These are phyloP conservation scores for Hemicrepidius hirtus DNA, from an alignment of 2,888 invertebrate species.

Conservation along the genomic window DNA sequence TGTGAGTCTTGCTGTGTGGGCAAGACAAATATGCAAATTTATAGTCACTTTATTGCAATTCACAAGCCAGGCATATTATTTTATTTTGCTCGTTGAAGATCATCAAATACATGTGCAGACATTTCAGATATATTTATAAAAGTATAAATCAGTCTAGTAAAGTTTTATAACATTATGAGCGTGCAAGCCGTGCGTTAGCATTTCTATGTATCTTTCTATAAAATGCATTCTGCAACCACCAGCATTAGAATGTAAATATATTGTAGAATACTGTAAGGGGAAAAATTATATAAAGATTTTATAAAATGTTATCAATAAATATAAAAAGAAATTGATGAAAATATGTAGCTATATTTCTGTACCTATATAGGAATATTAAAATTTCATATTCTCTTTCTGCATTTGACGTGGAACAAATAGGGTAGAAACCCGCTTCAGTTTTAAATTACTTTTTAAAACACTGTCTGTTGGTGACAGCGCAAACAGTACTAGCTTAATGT, in stretches of 20 bases:
- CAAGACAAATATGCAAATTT: slow-evolving; percentile 49
- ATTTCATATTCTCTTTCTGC: slow-evolving; percentile 41
- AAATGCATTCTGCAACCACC: background rate
- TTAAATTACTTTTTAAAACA: slow-evolving; percentile 49
- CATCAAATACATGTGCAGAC: slow-evolving; percentile 35
- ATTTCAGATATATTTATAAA: slow-evolving; percentile 41
- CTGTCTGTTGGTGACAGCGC: slow-evolving; percentile 38
- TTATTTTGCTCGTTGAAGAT: slow-evolving; percentile 39
- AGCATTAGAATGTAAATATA: background rate
- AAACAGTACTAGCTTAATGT: slow-evolving; percentile 30
- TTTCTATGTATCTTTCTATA: background rate
- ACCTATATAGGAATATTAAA: slow-evolving; percentile 28
- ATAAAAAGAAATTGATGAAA: background rate
- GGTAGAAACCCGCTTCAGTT: slow-evolving; percentile 40
- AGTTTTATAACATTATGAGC: slow-evolving; percentile 18
- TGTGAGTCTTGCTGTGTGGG: slow-evolving; percentile 42
- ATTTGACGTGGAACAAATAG: slow-evolving; percentile 42
- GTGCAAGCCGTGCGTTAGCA: background rate
- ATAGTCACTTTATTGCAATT: slow-evolving; percentile 47
- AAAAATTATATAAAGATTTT: no score
- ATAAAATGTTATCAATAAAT: background rate
- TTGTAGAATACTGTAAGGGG: no score
- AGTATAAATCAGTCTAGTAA: slow-evolving; percentile 37
- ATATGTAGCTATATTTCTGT: no score
- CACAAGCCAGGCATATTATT: slow-evolving; percentile 28